phyloP scores from a whole-genome alignment of 2,113 vertebrate species.

The Salvelinus namaycush region DNA sequence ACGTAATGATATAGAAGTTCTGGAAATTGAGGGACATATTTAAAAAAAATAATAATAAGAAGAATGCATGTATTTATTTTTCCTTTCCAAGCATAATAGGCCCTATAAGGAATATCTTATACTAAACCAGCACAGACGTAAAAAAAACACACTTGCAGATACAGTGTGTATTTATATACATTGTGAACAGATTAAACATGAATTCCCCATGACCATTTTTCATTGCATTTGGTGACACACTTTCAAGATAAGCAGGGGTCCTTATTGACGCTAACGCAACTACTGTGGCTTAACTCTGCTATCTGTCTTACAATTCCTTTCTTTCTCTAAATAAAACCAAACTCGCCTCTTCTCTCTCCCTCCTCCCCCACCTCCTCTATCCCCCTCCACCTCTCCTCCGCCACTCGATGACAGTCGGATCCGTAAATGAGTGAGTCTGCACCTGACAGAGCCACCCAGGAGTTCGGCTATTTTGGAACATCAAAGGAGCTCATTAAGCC shows the following conservation, averaged over 20 bases:
- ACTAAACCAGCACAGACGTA: neutral
- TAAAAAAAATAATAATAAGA: too few relatives aligned
- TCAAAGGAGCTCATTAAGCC: conserved; percentile 85
- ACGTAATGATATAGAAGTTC: conserved; percentile 49
- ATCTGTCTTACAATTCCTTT: neutral
- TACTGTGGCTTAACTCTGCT: conserved; percentile 74
- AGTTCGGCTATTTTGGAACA: conserved; percentile 79
- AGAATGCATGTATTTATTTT: too few relatives aligned
- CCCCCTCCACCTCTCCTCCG: neutral
- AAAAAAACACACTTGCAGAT: conserved; percentile 3
- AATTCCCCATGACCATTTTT: conserved; percentile 87
- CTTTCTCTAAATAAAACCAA: neutral
- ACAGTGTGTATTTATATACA: conserved; percentile 88
- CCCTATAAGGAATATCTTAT: too few relatives aligned
- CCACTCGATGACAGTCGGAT: conserved; percentile 50
- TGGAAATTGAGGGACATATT: conserved; percentile 26
- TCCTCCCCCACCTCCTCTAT: conserved; percentile 47
- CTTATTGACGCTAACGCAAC: conserved; percentile 76
- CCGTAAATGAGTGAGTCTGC: conserved; percentile 77
- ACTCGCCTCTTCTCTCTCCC: conserved; percentile 40
- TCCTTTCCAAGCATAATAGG: too few relatives aligned
- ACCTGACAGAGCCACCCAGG: conserved; percentile 73
- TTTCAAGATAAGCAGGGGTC: conserved; percentile 79
- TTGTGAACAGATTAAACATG: conserved; percentile 86
- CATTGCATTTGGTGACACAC: conserved; percentile 64